These are phyloP conservation scores for Nomada fabriciana DNA, from an alignment of 2,888 invertebrate species.

Conservation along the genomic window DNA sequence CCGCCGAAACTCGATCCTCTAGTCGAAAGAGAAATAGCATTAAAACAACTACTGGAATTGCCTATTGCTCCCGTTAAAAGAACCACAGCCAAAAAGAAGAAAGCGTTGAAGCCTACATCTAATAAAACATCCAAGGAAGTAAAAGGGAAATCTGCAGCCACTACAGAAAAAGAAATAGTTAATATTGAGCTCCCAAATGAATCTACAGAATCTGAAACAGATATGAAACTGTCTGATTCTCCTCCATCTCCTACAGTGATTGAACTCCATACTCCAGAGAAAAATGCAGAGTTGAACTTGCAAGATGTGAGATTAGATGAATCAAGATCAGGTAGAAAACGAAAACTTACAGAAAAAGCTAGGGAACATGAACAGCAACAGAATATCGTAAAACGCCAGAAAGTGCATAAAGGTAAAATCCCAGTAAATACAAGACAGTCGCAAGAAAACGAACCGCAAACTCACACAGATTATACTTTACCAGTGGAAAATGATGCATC, in stretches of 20 bases:
- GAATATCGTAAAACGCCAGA: conserved; percentile 79
- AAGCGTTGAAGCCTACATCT: conserved; percentile 56
- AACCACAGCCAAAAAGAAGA: conserved; percentile 53
- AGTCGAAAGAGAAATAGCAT: conserved; percentile 86
- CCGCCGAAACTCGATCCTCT: conserved; percentile 83
- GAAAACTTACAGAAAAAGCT: conserved; percentile 82
- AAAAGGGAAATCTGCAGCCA: conserved; percentile 2
- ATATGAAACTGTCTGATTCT: conserved; percentile 10
- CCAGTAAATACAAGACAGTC: conserved; percentile 51
- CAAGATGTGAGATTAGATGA: conserved; percentile 73
- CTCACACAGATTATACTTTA: not conserved
- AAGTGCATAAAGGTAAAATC: conserved; percentile 72
- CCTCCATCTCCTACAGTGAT: not conserved
- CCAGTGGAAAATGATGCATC: conserved; percentile 28
- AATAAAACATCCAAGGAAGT: conserved; percentile 43
- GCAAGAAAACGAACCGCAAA: conserved; percentile 28
- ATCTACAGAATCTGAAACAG: conserved; percentile 14
- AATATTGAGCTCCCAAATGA: conserved; percentile 51
- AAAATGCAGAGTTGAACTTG: conserved; percentile 34
- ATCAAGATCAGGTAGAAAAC: conserved; percentile 81
- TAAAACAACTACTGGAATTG: conserved; percentile 86
- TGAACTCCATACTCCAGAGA: conserved; percentile 47
- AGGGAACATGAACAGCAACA: conserved; percentile 78
- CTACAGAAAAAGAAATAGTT: conserved; percentile 34
- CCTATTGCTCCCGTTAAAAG: conserved; percentile 79